Evolutionary conservation across 2,888 invertebrate species (phyloP).

Genomic region (Volucella inflata): DNA sequence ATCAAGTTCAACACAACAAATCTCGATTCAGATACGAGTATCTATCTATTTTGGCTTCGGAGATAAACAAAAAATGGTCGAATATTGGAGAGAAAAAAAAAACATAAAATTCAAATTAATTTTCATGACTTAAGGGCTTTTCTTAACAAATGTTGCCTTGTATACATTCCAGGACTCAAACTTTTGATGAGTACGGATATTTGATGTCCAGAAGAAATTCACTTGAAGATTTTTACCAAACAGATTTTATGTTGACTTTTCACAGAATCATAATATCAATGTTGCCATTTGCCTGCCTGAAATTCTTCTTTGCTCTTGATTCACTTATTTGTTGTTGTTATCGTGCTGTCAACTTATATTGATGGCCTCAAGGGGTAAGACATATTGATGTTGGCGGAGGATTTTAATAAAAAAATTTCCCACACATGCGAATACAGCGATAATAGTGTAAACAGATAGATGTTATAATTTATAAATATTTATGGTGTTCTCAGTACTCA

Average conservation of each 20-base stretch:
- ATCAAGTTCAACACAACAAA: no score
- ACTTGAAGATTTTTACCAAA: conserved; percentile 7
- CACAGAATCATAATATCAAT: conserved; percentile 9
- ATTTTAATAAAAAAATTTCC: conserved; percentile 18
- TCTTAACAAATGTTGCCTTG: conserved; percentile 24
- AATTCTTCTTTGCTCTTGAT: background rate
- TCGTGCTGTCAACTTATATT: background rate
- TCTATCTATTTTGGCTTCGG: no score
- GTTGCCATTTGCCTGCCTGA: no score
- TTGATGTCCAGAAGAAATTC: conserved; percentile 15
- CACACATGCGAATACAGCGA: no score
- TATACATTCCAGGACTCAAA: conserved; percentile 8
- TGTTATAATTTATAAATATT: no score
- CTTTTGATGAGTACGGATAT: conserved; percentile 35
- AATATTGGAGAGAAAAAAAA: background rate
- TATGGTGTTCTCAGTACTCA: no score
- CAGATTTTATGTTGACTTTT: conserved; percentile 39
- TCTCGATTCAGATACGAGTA: no score
- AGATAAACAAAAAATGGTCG: no score
- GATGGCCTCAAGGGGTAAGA: background rate
- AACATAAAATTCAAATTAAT: conserved; percentile 37
- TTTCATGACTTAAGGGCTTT: conserved; percentile 22
- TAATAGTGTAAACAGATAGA: no score
- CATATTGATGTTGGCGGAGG: background rate
- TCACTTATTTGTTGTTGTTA: background rate